Evolutionary conservation across 2,888 invertebrate species (phyloP), one percentile per base, ranked within the genome.

Genomic region (Antheraea yamamai): DNA sequence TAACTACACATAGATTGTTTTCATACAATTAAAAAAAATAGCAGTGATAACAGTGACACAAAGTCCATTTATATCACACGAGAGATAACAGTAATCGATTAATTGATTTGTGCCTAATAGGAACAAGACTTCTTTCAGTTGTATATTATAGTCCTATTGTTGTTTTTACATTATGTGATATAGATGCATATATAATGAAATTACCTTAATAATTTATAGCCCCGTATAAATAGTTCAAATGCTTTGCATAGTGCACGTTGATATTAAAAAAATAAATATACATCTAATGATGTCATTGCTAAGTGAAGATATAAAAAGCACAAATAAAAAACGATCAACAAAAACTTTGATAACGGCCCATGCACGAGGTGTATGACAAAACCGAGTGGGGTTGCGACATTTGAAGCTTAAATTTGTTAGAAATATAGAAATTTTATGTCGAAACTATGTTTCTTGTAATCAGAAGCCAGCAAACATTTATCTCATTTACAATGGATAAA

Each of bases 221-320:
- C 30, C 0, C 30, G 12, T 12, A 47, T 66, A 66, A 16, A 30
- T 66, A 66, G 64, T 30, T 66, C 64, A 66, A 8, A 12, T 61
- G 23, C 23, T 61, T 61, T 61, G n/a, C 61, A 23, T 23, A 30
- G 30, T 66, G 18, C 30, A 26, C 20, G 30, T 66, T 66, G 26
- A 66, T 66, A 66, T 64, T 16, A 66, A 26, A 66, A 12, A 70
- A 39, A 64, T 51, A 73, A 26, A 61, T 75, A 74, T 18, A 76
- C 4, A 58, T 20, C n/a, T 30, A 73, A 30, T 30, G 72, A 73
- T 35, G 70, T 70, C 70, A 66, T 30, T 70, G 70, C n/a, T 20
- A 35, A 70, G n/a, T 20, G 35, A 70, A 70, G 70, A 70, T 39
- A 39, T 35, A 70, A 39, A 70, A 70, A 39, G 2, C n/a, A 39